Percentiles rank a stretch among this genome's conserved stretches.
phyloP scores from a whole-genome alignment of 2,888 invertebrate species.

The Melanchra persicariae region DNA sequence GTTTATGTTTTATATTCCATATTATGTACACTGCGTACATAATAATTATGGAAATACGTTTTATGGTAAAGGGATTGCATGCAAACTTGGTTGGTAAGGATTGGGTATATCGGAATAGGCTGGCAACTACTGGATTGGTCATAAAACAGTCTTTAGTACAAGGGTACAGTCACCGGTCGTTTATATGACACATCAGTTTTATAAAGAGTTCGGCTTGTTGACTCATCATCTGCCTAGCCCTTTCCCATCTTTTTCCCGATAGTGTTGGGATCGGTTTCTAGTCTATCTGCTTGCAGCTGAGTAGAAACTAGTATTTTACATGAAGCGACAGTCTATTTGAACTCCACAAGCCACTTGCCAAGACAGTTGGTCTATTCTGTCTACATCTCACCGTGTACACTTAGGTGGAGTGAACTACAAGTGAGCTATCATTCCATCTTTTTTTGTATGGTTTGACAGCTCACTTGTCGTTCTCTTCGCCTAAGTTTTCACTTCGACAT shows the following conservation, averaged over 20 bases:
- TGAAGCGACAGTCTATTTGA: too few species aligned
- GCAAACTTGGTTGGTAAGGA: not conserved
- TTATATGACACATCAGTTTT: constrained; percentile 1
- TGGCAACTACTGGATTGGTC: constrained; percentile 11
- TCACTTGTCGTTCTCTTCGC: too few species aligned
- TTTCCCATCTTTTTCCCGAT: not conserved
- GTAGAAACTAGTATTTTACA: too few species aligned
- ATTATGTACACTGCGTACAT: too few species aligned
- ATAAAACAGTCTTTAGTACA: not conserved
- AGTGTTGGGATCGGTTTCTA: not conserved
- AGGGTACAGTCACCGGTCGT: not conserved
- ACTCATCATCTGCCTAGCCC: not conserved
- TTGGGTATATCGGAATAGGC: not conserved
- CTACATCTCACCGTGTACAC: too few species aligned
- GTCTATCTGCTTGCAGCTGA: not conserved
- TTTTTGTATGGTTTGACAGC: too few species aligned
- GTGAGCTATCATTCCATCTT: too few species aligned
- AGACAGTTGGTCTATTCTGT: too few species aligned
- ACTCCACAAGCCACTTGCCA: not conserved
- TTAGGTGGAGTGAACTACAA: too few species aligned
- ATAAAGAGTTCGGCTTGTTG: not conserved
- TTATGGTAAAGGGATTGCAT: constrained; percentile 3
- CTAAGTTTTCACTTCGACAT: too few species aligned
- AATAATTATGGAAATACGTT: constrained; percentile 24
- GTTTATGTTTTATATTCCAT: too few species aligned